phyloP scores from a whole-genome alignment of 1,140 invertebrate species.

The Drosophila willistoni region DNA sequence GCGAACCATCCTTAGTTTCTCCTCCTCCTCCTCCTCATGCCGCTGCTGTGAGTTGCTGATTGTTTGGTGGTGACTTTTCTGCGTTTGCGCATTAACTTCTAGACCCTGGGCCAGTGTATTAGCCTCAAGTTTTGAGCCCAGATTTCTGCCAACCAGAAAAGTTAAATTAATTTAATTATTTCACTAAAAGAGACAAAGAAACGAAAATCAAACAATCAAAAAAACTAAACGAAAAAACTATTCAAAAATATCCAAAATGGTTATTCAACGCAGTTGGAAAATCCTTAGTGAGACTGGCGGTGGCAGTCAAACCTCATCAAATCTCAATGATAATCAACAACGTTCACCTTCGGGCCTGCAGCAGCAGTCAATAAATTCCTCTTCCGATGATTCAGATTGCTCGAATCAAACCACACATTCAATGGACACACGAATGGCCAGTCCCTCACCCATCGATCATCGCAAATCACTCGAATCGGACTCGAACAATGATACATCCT shows the following conservation, averaged over 20 bases:
- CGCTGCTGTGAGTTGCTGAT: conserved; percentile 55
- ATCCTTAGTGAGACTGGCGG: conserved; percentile 67
- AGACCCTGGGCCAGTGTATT: conserved; percentile 47
- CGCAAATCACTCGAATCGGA: conserved; percentile 43
- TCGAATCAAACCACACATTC: conserved; percentile 81
- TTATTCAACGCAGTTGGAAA: conserved; percentile 81
- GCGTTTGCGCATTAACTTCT: conserved; percentile 54
- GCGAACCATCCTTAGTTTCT: conserved; percentile 12
- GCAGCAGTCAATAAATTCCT: conserved; percentile 53
- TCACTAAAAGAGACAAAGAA: background rate
- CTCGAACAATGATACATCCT: conserved; percentile 13
- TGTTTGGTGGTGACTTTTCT: conserved; percentile 43
- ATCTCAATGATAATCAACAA: conserved; percentile 56
- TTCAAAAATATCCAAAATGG: conserved; percentile 46
- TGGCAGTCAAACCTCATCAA: conserved; percentile 32
- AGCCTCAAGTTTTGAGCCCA: conserved; percentile 47
- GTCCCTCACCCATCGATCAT: conserved; percentile 39
- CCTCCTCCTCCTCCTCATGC: background rate
- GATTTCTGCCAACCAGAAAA: conserved; percentile 25
- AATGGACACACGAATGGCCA: conserved; percentile 73
- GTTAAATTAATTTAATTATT: conserved; percentile 9
- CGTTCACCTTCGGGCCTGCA: conserved; percentile 65
- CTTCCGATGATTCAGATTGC: conserved; percentile 80
- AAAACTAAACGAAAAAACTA: background rate
- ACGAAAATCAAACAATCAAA: background rate